These are phyloP conservation scores for Heteractis magnifica DNA, from an alignment of 92 coral and sea anemone genomes.

Conservation along the genomic window DNA sequence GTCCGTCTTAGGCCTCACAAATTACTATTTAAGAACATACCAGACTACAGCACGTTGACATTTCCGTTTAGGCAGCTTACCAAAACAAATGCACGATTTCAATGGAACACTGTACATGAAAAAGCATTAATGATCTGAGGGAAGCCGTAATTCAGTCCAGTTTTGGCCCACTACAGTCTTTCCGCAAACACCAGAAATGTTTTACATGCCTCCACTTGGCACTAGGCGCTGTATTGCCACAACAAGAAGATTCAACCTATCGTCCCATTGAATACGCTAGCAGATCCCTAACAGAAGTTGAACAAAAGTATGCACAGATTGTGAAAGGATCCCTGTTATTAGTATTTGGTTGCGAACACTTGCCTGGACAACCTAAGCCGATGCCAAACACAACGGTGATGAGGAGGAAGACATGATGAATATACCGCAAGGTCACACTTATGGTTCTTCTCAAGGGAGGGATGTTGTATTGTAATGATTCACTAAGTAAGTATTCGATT, in stretches of 20 bases:
- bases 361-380: too few relatives aligned
- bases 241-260: slow-evolving; percentile 28
- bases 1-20: slow-evolving; percentile 44
- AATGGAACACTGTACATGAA: slow-evolving; percentile 28
- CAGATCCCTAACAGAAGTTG: slow-evolving; percentile 34
- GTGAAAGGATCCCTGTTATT: slow-evolving; percentile 35
- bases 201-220: slow-evolving; percentile 49
- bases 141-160: slow-evolving; percentile 38
- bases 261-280: slow-evolving; percentile 55
- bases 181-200: slow-evolving; percentile 32
- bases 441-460: neutral
- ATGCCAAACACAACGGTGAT: neutral
- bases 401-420: neutral
- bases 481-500: too few relatives aligned
- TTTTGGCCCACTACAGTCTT: slow-evolving; percentile 54
- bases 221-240: slow-evolving; percentile 47
- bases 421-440: neutral
- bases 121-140: slow-evolving; percentile 17
- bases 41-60: slow-evolving; percentile 26
- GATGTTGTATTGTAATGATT: too few relatives aligned
- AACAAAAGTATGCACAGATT: slow-evolving; percentile 31
- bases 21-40: slow-evolving; percentile 27
- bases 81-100: neutral
- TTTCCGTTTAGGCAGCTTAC: neutral
- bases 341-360: slow-evolving; percentile 34